phyloP scores from a whole-genome alignment of 2,113 vertebrate species.

The Ciconia stormi region DNA sequence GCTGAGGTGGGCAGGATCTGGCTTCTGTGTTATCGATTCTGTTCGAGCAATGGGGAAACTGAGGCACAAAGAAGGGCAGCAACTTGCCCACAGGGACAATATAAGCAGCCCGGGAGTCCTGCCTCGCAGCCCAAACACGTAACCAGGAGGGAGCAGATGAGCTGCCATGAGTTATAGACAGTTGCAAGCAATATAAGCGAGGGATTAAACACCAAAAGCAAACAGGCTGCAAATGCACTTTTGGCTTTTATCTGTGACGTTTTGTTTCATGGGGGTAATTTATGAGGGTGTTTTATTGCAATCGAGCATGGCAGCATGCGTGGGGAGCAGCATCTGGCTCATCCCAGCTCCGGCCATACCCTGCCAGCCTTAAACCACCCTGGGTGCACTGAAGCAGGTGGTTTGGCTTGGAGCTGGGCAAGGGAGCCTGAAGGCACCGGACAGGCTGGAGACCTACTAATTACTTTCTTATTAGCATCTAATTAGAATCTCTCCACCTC shows the following conservation, averaged over 20 bases:
- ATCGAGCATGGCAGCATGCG: rapidly evolving
- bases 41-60: background rate
- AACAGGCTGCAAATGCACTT: background rate
- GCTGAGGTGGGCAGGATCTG: rapidly evolving
- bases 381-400: background rate
- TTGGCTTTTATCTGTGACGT: background rate
- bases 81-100: background rate
- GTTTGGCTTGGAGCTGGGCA: background rate
- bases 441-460: background rate
- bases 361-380: background rate
- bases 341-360: background rate
- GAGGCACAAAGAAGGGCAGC: background rate
- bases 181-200: rapidly evolving
- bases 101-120: background rate
- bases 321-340: background rate
- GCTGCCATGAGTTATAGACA: background rate
- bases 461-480: background rate
- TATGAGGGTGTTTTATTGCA: background rate
- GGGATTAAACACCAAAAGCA: background rate
- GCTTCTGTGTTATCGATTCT: background rate
- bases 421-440: background rate
- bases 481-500: background rate
- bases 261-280: background rate
- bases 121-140: rapidly evolving
- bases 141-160: background rate